Percentiles rank a stretch among this genome's conserved stretches.
phyloP scores from a whole-genome alignment of 2,888 invertebrate genomes.

The Rhabditoides inermis region DNA sequence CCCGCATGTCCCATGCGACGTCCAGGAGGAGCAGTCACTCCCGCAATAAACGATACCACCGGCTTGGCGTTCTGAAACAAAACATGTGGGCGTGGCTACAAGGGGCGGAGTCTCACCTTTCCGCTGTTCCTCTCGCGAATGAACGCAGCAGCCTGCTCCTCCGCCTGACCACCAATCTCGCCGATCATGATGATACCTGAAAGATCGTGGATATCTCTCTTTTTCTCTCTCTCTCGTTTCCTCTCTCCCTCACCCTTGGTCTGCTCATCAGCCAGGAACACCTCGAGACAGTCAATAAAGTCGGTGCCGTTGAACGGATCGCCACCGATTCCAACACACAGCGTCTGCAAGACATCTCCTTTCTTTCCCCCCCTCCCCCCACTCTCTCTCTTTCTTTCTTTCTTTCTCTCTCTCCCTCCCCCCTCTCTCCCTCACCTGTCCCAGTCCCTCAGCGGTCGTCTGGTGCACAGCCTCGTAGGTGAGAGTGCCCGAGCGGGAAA shows the following conservation, averaged over 20 bases:
- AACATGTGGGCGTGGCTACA: not conserved
- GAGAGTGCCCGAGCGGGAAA: conserved; percentile 90
- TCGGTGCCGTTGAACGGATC: conserved; percentile 99
- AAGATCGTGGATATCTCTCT: too few relatives aligned
- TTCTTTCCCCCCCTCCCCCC: not conserved
- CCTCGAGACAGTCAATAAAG: conserved; percentile 70
- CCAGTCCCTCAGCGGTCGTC: conserved; percentile 69
- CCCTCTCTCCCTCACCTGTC: conserved; percentile 51
- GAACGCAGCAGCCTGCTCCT: conserved; percentile 90
- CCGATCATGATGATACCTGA: conserved; percentile 78
- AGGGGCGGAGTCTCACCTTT: too few relatives aligned
- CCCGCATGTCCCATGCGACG: conserved; percentile 32
- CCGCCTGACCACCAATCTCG: conserved; percentile 96
- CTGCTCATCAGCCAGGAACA: conserved; percentile 65
- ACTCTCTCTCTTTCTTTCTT: conserved; percentile 56
- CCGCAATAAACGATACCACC: conserved; percentile 96
- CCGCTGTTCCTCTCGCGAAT: conserved; percentile 58
- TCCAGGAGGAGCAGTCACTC: conserved; percentile 76
- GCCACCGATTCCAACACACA: conserved; percentile 96
- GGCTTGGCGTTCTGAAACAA: conserved; percentile 82
- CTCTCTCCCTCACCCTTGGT: conserved; percentile 67
- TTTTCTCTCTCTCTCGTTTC: too few relatives aligned
- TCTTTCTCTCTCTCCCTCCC: too few relatives aligned
- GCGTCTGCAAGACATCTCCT: conserved; percentile 64
- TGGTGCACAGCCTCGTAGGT: conserved; percentile 99